Percentiles rank a stretch among this genome's conserved stretches.
Conservation (phyloP, 2,888 invertebrate genomes). For the Emmelina monodactyla region DNA sequence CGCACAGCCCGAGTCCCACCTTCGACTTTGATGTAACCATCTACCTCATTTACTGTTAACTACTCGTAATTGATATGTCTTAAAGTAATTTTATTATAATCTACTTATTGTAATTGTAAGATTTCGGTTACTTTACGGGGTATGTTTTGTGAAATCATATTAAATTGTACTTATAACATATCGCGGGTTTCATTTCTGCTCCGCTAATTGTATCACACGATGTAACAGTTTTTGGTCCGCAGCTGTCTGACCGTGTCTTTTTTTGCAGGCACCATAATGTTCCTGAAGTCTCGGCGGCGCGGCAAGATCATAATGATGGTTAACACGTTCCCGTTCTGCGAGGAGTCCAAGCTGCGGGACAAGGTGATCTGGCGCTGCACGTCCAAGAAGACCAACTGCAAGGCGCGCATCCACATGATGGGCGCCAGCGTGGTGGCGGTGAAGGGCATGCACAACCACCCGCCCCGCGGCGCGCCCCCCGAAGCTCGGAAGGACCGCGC, state of each 20-base stretch:
- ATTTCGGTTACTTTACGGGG: conserved; percentile 58
- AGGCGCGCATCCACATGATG: conserved; percentile 59
- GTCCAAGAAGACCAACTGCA: conserved; percentile 62
- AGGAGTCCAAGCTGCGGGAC: conserved; percentile 58
- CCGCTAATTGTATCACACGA: too few species aligned
- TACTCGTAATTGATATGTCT: conserved; percentile 41
- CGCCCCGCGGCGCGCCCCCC: conserved; percentile 42
- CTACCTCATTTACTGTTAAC: conserved; percentile 54
- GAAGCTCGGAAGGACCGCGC: conserved; percentile 18
- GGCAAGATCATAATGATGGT: conserved; percentile 65
- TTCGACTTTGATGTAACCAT: conserved; percentile 28
- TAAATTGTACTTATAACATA: conserved; percentile 64
- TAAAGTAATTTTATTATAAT: conserved; percentile 58
- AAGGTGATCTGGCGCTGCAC: conserved; percentile 64
- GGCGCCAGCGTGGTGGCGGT: conserved; percentile 56
- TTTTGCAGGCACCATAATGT: conserved; percentile 57
- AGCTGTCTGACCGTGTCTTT: too few species aligned
- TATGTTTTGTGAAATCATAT: conserved; percentile 63
- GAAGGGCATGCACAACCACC: conserved; percentile 61
- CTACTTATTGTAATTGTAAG: conserved; percentile 54
- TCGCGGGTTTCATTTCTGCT: conserved; percentile 52
- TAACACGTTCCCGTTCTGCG: conserved; percentile 62
- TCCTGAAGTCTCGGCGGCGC: conserved; percentile 51
- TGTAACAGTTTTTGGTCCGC: too few species aligned
- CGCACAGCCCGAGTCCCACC: conserved; percentile 17